These are phyloP conservation scores for Caenorhabditis sp. DNA, from an alignment of 2,888 invertebrate species.

Conservation along the genomic window DNA sequence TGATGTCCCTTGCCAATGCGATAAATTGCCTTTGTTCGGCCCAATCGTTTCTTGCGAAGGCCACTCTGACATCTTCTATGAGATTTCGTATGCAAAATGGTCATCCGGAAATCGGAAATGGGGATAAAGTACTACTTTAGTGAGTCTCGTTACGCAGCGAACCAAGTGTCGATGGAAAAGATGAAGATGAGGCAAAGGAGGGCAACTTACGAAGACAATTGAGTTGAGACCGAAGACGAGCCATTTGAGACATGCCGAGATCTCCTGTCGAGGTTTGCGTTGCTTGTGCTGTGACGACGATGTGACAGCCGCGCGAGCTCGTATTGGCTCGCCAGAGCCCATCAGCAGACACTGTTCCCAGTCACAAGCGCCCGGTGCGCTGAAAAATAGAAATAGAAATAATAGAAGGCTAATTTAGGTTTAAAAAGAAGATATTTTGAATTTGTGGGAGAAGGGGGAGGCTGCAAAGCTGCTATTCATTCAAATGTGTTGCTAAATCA, in stretches of 20 bases:
- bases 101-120: constrained; percentile 52
- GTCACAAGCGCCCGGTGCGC: constrained; percentile 69
- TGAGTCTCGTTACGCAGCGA: constrained; percentile 8
- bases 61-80: constrained; percentile 7
- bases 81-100: constrained; percentile 49
- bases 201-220: constrained; percentile 77
- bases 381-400: constrained; percentile 42
- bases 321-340: constrained; percentile 69
- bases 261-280: constrained; percentile 83
- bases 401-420: constrained; percentile 2
- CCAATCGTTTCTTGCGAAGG: constrained; percentile 12
- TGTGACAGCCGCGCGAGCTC: constrained; percentile 59
- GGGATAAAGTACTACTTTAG: constrained; percentile 13
- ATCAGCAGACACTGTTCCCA: constrained; percentile 73
- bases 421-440: constrained; percentile 31
- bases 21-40: constrained; percentile 26
- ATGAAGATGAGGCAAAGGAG: constrained; percentile 27
- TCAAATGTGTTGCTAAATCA: constrained; percentile 55
- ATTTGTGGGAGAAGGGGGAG: constrained; percentile 13
- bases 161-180: constrained; percentile 36
- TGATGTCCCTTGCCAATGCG: constrained; percentile 26
- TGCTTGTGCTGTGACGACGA: constrained; percentile 60
- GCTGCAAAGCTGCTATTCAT: constrained; percentile 39
- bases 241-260: constrained; percentile 82
- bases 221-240: constrained; percentile 81